Base-by-base conservation (phyloP, 2,113 vertebrate genomes). In the Larimichthys crocea region DNA sequence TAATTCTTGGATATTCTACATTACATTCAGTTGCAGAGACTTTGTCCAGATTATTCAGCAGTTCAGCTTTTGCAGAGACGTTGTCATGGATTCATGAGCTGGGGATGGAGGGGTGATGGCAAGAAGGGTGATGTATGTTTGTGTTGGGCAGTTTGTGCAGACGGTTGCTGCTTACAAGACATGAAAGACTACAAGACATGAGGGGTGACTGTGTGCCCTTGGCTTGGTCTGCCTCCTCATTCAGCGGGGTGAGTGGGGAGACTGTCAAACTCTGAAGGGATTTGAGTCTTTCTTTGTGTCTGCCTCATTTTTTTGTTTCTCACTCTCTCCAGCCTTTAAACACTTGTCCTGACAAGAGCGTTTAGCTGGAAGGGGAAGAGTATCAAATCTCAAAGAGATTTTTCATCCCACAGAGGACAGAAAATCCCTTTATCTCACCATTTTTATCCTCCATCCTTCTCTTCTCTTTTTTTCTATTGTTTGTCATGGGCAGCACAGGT, bases 331-430 rank as follows among this genome's bases (percentile, higher is more conserved):
- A 69, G 56, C n/a, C 29, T 69, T 76, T 67, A 79, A 77, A 78
- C 66, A 70, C 71, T 83, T 72, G 57, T 53, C 72, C 62, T 79
- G 75, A 77, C 60, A 77, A 83, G 64, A 72, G 64, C 31, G n/a
- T 76, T 67, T 73, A 74, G 72, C 50, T 14, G 67, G 62, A 48
- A 26, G 56, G 68, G 76, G 61, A 29, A 76, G 76, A 19, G 16
- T 64, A 61, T 79, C 35, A 71, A 79, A 59, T 80, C 50, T 76
- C 48, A 74, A 69, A 79, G 42, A 53, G 50, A 77, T 64, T 64
- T 86, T 79, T 81, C 52, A 57, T 77, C 69, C 60, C 24, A 73
- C 60, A 80, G 74, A 74, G 68, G 61, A 64, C 17, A 72, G 64
- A 71, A 66, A 72, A 57, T 55, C 64, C 65, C 31, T 74, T 74